These are phyloP conservation scores for Drosophila maculinotata DNA, from an alignment of 2,888 invertebrate genomes.

Conservation along the genomic window DNA sequence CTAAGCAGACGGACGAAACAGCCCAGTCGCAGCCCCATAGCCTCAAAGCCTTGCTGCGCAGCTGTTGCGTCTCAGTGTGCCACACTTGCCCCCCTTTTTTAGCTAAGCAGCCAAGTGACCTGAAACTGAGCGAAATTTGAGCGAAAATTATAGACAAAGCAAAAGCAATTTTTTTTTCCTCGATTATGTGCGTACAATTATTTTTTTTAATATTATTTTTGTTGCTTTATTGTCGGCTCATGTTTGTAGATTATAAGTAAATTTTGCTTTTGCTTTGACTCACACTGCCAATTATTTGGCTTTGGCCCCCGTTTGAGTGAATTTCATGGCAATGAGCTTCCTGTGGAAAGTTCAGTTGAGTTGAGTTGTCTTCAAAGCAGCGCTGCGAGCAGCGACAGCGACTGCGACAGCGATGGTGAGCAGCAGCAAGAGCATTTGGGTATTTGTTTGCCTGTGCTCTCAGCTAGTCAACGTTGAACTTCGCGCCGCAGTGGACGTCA, in stretches of 20 bases:
- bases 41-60: conserved; percentile 56
- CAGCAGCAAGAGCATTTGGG: conserved; percentile 34
- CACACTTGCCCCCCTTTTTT: conserved; percentile 2
- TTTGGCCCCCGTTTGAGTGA: conserved; percentile 49
- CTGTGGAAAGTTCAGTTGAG: conserved; percentile 55
- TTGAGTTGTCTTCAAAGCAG: conserved; percentile 12
- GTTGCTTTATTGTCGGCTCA: conserved; percentile 5
- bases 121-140: conserved; percentile 32
- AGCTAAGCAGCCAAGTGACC: conserved; percentile 7
- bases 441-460: conserved; percentile 22
- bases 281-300: conserved; percentile 26
- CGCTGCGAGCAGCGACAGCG: conserved; percentile 44
- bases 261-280: conserved; percentile 24
- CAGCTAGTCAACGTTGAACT: conserved; percentile 73
- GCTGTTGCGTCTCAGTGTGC: conserved; percentile 60
- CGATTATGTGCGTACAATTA: too few relatives aligned
- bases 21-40: conserved; percentile 12
- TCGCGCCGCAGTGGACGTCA: conserved; percentile 71
- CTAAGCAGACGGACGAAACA: conserved; percentile 40
- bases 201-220: neutral
- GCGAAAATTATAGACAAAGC: conserved; percentile 17
- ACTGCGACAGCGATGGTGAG: conserved; percentile 16
- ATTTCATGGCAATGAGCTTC: conserved; percentile 36
- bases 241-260: conserved; percentile 46
- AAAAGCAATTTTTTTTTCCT: conserved; percentile 6